Conservation (phyloP, 2,888 invertebrate species). For the Amphipoea oculea region DNA sequence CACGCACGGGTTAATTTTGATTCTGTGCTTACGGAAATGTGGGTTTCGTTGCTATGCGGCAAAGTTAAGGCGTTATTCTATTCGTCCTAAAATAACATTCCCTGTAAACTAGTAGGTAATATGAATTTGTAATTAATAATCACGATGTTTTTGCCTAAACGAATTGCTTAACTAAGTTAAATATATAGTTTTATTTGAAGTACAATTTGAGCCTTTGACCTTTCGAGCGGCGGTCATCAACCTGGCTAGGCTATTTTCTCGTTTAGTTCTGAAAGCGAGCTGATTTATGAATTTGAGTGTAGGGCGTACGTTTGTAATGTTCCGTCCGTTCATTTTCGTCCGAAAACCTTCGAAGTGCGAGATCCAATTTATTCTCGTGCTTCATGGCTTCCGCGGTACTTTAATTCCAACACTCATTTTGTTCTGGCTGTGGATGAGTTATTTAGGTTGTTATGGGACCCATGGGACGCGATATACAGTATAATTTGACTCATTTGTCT, state of each 20-base stretch:
- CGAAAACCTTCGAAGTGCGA: conserved; percentile 10
- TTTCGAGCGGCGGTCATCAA: conserved; percentile 58
- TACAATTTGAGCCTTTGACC: conserved; percentile 53
- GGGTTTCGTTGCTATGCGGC: conserved; percentile 58
- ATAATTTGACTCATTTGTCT: conserved; percentile 36
- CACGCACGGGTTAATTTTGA: conserved; percentile 71
- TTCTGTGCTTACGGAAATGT: conserved; percentile 54
- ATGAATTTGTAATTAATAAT: conserved; percentile 14
- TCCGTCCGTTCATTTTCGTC: conserved; percentile 22
- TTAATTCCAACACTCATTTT: conserved; percentile 29
- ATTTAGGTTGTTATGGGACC: conserved; percentile 33
- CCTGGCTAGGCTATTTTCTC: conserved; percentile 48
- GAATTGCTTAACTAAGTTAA: not conserved
- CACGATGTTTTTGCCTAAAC: not conserved
- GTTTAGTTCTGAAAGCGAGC: conserved; percentile 26
- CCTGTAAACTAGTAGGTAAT: not conserved
- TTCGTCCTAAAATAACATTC: conserved; percentile 6
- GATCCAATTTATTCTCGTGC: conserved; percentile 17
- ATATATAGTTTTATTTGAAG: conserved; percentile 22
- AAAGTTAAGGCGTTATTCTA: conserved; percentile 41
- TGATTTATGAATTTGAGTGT: conserved; percentile 52
- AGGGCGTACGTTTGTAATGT: conserved; percentile 27
- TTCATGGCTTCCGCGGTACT: conserved; percentile 9
- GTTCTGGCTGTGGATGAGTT: conserved; percentile 27
- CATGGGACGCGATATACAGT: conserved; percentile 31